Evolutionary conservation across 2,888 invertebrate species (phyloP).

Genomic region (Yponomeuta evonymella): DNA sequence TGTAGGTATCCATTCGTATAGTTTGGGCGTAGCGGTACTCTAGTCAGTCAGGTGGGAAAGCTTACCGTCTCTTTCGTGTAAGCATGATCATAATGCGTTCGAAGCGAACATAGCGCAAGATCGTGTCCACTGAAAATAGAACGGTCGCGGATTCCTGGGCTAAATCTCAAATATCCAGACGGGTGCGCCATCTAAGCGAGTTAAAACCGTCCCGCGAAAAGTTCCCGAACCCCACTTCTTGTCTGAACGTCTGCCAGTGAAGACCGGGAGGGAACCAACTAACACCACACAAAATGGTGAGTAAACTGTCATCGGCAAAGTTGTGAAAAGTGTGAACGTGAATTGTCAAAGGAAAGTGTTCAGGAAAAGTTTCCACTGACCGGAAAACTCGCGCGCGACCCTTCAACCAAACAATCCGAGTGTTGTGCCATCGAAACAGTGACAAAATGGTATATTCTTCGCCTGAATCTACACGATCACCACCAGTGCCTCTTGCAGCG

Average conservation of each 20-base stretch:
- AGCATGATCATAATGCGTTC: slow-evolving; percentile 30
- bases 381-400: slow-evolving; percentile 48
- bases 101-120: slow-evolving; percentile 51
- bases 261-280: slow-evolving; percentile 79
- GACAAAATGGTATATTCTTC: slow-evolving; percentile 47
- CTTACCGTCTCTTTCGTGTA: slow-evolving; percentile 51
- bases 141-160: slow-evolving; percentile 75
- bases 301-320: slow-evolving; percentile 67
- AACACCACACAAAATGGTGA: slow-evolving; percentile 83
- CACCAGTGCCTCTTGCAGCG: slow-evolving; percentile 41
- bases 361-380: slow-evolving; percentile 59
- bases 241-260: slow-evolving; percentile 85
- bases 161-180: slow-evolving; percentile 79
- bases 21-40: slow-evolving; percentile 41
- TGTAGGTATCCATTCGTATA: slow-evolving; percentile 67
- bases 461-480: slow-evolving; percentile 35
- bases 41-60: slow-evolving; percentile 38
- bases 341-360: slow-evolving; percentile 58
- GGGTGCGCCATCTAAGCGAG: slow-evolving; percentile 83
- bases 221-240: slow-evolving; percentile 85
- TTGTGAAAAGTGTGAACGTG: slow-evolving; percentile 64
- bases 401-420: slow-evolving; percentile 34
- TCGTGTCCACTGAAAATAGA: slow-evolving; percentile 70
- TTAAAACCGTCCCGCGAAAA: slow-evolving; percentile 83
- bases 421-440: slow-evolving; percentile 44